phyloP scores from a whole-genome alignment of 2,797 vertebrate genomes.

The Menidia menidia region DNA sequence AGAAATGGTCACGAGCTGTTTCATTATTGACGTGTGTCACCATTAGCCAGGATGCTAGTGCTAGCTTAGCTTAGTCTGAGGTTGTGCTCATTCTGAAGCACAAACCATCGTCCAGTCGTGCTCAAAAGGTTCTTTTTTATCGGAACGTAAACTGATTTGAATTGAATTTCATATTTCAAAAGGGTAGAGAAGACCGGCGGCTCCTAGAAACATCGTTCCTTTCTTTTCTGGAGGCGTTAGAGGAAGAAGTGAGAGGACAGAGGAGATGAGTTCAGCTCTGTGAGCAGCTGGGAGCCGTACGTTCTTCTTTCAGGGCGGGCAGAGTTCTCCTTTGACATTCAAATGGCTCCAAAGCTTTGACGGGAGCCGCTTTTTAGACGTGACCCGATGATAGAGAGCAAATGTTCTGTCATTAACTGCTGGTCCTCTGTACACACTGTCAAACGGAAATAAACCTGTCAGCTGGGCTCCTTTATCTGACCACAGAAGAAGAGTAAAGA shows the following conservation, averaged over 20 bases:
- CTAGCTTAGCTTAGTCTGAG: too few species aligned
- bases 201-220: not conserved
- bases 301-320: not conserved
- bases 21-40: too few species aligned
- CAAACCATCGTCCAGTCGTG: too few species aligned
- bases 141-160: too few species aligned
- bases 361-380: conserved; percentile 37
- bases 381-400: conserved; percentile 38
- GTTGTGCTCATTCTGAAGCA: too few species aligned
- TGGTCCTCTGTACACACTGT: conserved; percentile 29
- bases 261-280: not conserved
- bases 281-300: conserved; percentile 14
- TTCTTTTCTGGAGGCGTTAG: not conserved
- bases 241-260: not conserved
- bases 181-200: too few species aligned
- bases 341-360: conserved; percentile 34
- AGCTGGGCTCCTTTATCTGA: conserved; percentile 20
- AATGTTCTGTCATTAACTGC: conserved; percentile 35
- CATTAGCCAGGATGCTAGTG: too few species aligned
- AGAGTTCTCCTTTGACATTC: conserved; percentile 19
- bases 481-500: conserved; percentile 9
- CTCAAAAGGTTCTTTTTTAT: too few species aligned
- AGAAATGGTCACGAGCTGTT: too few species aligned
- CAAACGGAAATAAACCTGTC: conserved; percentile 36
- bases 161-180: too few species aligned